Base-by-base conservation (phyloP, 2,888 invertebrate genomes). In the Frankliniella intonsa region DNA sequence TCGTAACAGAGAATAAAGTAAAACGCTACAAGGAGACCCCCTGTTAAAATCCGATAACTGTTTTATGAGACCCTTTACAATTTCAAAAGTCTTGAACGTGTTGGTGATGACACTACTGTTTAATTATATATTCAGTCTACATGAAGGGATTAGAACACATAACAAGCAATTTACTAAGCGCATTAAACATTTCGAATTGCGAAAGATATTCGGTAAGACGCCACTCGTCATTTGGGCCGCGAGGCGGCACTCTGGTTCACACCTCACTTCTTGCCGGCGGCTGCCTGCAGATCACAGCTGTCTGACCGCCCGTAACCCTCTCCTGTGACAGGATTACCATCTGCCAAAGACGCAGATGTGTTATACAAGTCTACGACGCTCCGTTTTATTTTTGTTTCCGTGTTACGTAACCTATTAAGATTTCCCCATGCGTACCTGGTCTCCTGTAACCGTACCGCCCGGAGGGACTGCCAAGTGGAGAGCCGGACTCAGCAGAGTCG, bases 21-120 rank as follows among this genome's bases (percentile, higher is more conserved):
- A 76, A 76, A 25, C 69, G 69, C 10, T 76, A 76, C 69, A 76
- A 76, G 69, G 69, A 76, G 69, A 76, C 69, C 10, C 69, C 69
- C 9, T 76, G 69, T 25, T 76, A 25, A 76, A 38, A 38, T 38
- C 38, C 38, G 38, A 38, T 38, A 38, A 38, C 38, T 38, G 38
- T 38, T 38, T 38, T 38, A 38, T 38, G 38, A 38, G 38, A 38
- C 38, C 38, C 38, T 38, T 38, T 38, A 38, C 38, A 38, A 38
- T 38, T 38, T 38, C 38, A 38, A 38, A 38, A 38, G 38, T 38
- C 38, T 2, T 38, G 38, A 38, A 38, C 38, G 38, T 3, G 38
- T 38, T 38, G 38, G 5, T 3, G 38, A 5, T 38, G 38, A 38
- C 5, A 38, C 38, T 38, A 38, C 38, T 38, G 38, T 38, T 38